A percentile compares a stretch with the other conserved stretches of the same genome.
Evolutionary conservation across 2,113 vertebrate genomes (phyloP).

Genomic region (Uria aalge): DNA sequence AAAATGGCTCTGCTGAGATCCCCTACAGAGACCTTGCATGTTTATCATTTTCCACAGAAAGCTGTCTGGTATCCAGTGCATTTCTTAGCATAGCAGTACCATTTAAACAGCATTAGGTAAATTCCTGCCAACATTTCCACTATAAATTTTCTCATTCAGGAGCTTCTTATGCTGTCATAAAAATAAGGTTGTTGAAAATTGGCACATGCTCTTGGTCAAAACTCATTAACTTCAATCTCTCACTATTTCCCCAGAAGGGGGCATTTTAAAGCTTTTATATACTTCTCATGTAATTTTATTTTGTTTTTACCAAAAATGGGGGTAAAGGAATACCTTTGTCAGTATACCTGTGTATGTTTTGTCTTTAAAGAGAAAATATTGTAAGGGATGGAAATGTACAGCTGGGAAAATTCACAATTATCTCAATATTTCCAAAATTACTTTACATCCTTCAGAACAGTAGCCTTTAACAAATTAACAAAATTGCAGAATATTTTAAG

Average conservation of each 20-base stretch:
- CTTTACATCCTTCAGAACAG: background rate
- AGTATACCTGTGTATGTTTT: background rate
- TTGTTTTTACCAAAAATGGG: background rate
- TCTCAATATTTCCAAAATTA: background rate
- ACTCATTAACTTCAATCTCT: background rate
- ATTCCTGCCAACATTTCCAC: conserved; percentile 54
- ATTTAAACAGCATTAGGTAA: background rate
- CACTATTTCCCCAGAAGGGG: background rate
- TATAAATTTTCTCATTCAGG: conserved; percentile 48
- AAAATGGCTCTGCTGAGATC: conserved; percentile 14
- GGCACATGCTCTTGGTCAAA: background rate
- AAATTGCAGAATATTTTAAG: background rate
- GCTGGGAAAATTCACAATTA: background rate
- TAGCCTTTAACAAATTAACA: background rate
- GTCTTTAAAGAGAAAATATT: background rate
- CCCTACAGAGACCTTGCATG: background rate
- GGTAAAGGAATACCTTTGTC: background rate
- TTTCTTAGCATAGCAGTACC: background rate
- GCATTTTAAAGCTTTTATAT: background rate
- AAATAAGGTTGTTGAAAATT: conserved; percentile 18
- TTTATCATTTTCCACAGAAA: conserved; percentile 41
- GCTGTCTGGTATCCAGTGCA: background rate
- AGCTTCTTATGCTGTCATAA: conserved; percentile 42
- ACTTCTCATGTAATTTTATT: background rate
- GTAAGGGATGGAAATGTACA: background rate